Base-by-base conservation (phyloP, 1,140 invertebrate genomes). In the Bombus haemorrhoidalis region DNA sequence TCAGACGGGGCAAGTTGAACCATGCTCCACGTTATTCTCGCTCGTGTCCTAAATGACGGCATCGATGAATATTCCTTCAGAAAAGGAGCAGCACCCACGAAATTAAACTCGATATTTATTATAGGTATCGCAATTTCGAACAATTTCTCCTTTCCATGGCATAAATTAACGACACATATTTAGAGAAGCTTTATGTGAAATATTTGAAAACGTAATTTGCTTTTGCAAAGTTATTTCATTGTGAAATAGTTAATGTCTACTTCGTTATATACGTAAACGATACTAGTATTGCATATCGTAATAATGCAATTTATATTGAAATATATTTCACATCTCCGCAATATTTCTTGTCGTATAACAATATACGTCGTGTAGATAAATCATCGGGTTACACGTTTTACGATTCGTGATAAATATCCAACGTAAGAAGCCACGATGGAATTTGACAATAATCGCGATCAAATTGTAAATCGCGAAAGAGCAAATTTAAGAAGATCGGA, bases 1-100 rank as follows among this genome's bases (percentile, higher is more conserved):
- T 89, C 41, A 62, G 66, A 32, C 75, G 32, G 12, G 47, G 66
- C 68, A 53, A 32, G 10, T 28, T 78, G 43, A 43, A 13, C 77
- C 68, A 25, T 53, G 41, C 34, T 71, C 18, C 37, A 0, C 47
- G 43, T 59, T 84, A 80, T 53, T 71, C 37, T 71, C 57, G 39
- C 41, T 66, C 62, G 28, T 28, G 22, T n/a, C 25, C 25, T 25
- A 68, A 85, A 62, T 18, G 53, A 32, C 15, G 18, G 10, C 25
- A 71, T 71, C 43, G 34, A 53, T 78, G 25, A 66, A 25, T 53
- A 73, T 66, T 83, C 28, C 32, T 25, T 15, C 13, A 6, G 5
- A 32, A 8, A 57, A 32, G 39, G 8, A n/a, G 13, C 53, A 10
- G 8, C 57, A 25, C 0, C 1, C 39, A 13, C 41, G 15, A 83